Base-by-base conservation (phyloP, 1,140 invertebrate genomes). In the Kradibia gibbosae region DNA sequence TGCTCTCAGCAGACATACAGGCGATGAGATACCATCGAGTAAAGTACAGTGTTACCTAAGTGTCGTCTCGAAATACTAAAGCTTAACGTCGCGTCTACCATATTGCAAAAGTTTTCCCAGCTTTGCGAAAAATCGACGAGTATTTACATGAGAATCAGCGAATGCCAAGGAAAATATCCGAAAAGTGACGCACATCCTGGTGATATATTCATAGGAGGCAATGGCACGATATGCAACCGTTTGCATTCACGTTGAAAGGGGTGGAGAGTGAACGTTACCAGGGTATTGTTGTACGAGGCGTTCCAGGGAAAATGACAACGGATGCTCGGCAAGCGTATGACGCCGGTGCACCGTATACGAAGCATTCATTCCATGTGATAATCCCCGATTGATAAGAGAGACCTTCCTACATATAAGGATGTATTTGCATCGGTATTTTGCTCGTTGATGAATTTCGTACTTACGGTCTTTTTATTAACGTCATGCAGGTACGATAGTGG, bases 121-220 rank as follows among this genome's bases (percentile, higher is more conserved):
- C 50, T 31, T 8, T 15, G 65, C 77, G 65, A 53, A 71, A 78
- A 71, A 71, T 78, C 45, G 77, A 71, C 42, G 13, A 3, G 65
- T 65, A 71, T 78, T 78, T 78, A 55, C 77, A 71, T 57, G 77
- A 71, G 8, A 71, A 78, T 78, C 60, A n/a, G n/a, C n/a, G n/a
- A n/a, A n/a, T n/a, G n/a, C n/a, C n/a, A n/a, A n/a, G n/a, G n/a
- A n/a, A n/a, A n/a, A n/a, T n/a, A n/a, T n/a, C n/a, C n/a, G n/a
- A n/a, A n/a, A n/a, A n/a, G n/a, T n/a, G n/a, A n/a, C n/a, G n/a
- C n/a, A n/a, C n/a, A n/a, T n/a, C n/a, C n/a, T n/a, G n/a, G n/a
- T n/a, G n/a, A n/a, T n/a, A n/a, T n/a, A n/a, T n/a, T n/a, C n/a
- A n/a, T n/a, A n/a, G n/a, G n/a, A n/a, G n/a, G n/a, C n/a, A n/a